These are phyloP conservation scores for Zhuqinia jingwanae DNA, from an alignment of 2,888 invertebrate species.

Conservation along the genomic window DNA sequence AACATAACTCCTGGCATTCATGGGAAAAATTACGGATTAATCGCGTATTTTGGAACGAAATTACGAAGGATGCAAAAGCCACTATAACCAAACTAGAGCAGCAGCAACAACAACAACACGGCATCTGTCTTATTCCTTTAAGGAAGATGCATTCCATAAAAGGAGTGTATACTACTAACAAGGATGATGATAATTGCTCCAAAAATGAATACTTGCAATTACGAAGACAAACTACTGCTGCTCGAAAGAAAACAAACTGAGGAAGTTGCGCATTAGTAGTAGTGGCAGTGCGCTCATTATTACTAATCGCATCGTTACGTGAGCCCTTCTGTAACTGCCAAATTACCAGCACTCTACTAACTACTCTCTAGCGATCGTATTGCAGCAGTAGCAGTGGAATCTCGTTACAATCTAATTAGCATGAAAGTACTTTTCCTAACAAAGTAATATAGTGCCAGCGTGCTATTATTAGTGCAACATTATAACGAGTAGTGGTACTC, in stretches of 20 bases:
- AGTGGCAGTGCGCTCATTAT: not conserved
- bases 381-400: not conserved
- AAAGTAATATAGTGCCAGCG: not conserved
- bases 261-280: slow-evolving; percentile 18
- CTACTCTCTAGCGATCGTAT: not conserved
- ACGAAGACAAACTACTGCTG: too few relatives aligned
- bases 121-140: too few relatives aligned
- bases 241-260: slow-evolving; percentile 9
- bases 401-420: slow-evolving; percentile 39
- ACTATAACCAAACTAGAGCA: not conserved
- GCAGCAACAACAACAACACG: not conserved
- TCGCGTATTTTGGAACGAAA: not conserved
- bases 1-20: slow-evolving; percentile 2
- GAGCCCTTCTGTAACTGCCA: slow-evolving; percentile 16
- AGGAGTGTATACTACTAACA: not conserved
- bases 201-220: slow-evolving; percentile 8
- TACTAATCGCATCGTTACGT: slow-evolving; percentile 34
- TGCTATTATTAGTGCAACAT: not conserved
- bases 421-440: not conserved
- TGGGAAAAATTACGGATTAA: not conserved
- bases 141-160: not conserved
- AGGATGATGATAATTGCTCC: slow-evolving; percentile 22
- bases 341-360: not conserved
- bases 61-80: not conserved
- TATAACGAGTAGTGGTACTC: slow-evolving; percentile 1